These are phyloP conservation scores for Rhea pennata DNA, from an alignment of 2,113 vertebrate species.

Conservation along the genomic window DNA sequence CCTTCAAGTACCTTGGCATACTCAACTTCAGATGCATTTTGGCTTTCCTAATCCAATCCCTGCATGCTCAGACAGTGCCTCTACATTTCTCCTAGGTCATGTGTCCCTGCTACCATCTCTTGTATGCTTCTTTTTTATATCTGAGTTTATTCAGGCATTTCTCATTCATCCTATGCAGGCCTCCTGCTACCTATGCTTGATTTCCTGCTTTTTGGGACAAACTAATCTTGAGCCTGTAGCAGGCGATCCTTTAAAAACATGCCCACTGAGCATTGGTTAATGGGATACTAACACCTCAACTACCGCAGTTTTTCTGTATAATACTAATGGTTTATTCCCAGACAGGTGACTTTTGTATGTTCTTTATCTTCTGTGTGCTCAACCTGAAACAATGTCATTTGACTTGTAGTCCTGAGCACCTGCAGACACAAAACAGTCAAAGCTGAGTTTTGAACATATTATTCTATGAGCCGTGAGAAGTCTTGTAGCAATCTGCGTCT, in stretches of 20 bases:
- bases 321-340: not conserved
- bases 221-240: not conserved
- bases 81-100: not conserved
- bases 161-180: not conserved
- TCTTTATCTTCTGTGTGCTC: not conserved
- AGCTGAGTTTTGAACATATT: not conserved
- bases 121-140: not conserved
- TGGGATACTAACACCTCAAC: not conserved
- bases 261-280: not conserved
- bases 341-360: not conserved
- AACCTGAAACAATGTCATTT: not conserved
- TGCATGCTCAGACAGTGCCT: not conserved
- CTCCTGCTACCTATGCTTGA: not conserved
- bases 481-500: not conserved
- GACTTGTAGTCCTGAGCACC: not conserved
- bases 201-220: not conserved
- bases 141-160: not conserved
- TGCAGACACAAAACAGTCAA: not conserved
- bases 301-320: not conserved
- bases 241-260: not conserved
- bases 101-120: not conserved
- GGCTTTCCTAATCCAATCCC: not conserved
- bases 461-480: not conserved
- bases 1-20: not conserved
- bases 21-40: not conserved